Percentiles rank a stretch among this genome's conserved stretches.
Conservation (phyloP, 1,140 invertebrate species). For the Heliconius nattereri region DNA sequence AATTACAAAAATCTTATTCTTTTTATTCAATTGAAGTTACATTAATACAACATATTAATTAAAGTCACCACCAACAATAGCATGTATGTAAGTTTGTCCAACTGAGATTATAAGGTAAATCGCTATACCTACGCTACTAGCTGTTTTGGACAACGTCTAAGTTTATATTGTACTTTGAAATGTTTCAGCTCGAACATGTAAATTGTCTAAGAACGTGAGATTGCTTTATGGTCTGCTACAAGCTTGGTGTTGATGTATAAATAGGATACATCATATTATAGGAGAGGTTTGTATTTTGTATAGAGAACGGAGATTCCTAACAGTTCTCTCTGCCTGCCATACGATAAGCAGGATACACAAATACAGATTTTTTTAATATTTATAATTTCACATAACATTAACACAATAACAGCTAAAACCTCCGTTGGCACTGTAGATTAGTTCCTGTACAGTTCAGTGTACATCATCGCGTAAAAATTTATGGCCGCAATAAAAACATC, state of each 20-base stretch:
- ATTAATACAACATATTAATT: neutral
- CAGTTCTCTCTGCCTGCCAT: too few species aligned
- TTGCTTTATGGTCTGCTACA: conserved; percentile 2
- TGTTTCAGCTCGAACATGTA: conserved; percentile 12
- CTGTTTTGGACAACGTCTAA: conserved; percentile 8
- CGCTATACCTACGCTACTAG: neutral
- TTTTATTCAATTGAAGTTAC: too few species aligned
- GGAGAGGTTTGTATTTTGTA: neutral
- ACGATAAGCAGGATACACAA: too few species aligned
- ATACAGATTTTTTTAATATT: too few species aligned
- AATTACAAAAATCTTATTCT: too few species aligned
- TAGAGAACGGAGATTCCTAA: too few species aligned
- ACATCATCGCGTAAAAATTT: conserved; percentile 19
- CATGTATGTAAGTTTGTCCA: neutral
- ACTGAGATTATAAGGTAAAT: conserved; percentile 5
- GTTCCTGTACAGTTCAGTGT: conserved; percentile 3
- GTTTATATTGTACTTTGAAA: conserved; percentile 16
- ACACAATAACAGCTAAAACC: neutral
- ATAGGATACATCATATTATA: neutral
- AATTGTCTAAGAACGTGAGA: conserved; percentile 13
- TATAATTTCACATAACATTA: neutral
- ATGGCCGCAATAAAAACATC: conserved; percentile 22
- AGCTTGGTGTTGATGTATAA: neutral
- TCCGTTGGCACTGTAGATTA: neutral
- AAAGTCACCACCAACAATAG: neutral